phyloP scores from a whole-genome alignment of 2,113 vertebrate genomes.

The Tor tambroides region DNA sequence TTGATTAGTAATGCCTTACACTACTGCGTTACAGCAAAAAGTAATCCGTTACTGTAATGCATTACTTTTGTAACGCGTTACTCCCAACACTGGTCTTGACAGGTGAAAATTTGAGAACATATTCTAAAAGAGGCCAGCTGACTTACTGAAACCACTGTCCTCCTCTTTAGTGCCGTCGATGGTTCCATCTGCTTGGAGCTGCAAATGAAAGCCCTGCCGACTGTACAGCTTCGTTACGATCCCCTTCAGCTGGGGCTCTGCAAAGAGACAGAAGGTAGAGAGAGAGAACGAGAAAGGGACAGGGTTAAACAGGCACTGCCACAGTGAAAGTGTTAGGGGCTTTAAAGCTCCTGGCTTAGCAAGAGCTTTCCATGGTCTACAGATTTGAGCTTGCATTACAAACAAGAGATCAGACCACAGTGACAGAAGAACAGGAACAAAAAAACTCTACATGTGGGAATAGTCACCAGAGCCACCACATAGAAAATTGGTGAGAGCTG shows the following conservation, averaged over 20 bases:
- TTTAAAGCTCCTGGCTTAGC: conserved; percentile 31
- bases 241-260: conserved; percentile 99
- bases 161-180: conserved; percentile 99
- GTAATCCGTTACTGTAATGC: no score
- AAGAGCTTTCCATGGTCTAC: conserved; percentile 14
- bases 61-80: no score
- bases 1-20: no score
- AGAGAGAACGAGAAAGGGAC: conserved; percentile 37
- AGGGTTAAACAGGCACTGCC: conserved; percentile 41
- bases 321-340: not conserved
- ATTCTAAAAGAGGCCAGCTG: conserved; percentile 31
- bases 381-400: conserved; percentile 28
- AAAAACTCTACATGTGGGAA: not conserved
- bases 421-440: not conserved
- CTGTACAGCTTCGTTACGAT: conserved; percentile 99
- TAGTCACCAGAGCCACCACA: not conserved
- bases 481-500: not conserved
- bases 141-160: conserved; percentile 97
- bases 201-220: conserved; percentile 98
- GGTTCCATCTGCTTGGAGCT: conserved; percentile 98
- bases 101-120: not conserved
- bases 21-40: no score
- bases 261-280: conserved; percentile 21
- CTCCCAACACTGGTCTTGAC: not conserved
- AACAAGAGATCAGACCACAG: conserved; percentile 23